Percentiles rank a stretch among this genome's conserved stretches.
Evolutionary conservation across 2,113 vertebrate species (phyloP).

Genomic region (Glareola pratincola): DNA sequence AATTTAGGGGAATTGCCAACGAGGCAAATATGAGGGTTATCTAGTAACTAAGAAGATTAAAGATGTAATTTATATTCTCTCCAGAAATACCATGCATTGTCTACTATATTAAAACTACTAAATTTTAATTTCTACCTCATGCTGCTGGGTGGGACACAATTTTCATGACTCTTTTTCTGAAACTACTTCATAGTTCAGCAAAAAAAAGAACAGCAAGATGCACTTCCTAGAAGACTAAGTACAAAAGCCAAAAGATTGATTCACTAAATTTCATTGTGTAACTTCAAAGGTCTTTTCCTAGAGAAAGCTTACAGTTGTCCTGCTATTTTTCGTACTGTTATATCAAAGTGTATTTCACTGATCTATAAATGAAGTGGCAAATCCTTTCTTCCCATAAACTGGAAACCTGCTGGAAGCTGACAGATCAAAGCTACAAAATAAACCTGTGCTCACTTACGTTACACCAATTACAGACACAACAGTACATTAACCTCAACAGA

Average conservation of each 20-base stretch:
- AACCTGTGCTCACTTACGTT: not conserved
- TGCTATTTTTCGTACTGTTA: not conserved
- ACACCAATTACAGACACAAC: not conserved
- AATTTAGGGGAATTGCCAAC: not conserved
- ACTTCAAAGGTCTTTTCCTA: conserved; percentile 20
- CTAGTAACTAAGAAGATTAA: not conserved
- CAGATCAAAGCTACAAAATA: conserved; percentile 34
- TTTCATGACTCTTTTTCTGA: not conserved
- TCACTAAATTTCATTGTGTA: not conserved
- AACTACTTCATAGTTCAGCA: not conserved
- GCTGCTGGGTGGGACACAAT: not conserved
- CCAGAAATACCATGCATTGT: not conserved
- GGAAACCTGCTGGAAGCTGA: conserved; percentile 9
- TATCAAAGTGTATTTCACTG: conserved; percentile 17
- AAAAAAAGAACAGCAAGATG: not conserved
- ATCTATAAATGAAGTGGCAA: conserved; percentile 14
- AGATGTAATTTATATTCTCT: not conserved
- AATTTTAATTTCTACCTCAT: not conserved
- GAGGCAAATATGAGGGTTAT: not conserved
- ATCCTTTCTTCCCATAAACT: conserved; percentile 23
- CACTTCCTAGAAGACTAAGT: not conserved
- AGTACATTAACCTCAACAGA: not conserved
- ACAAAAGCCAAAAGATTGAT: not conserved
- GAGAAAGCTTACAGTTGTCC: not conserved
- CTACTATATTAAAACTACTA: not conserved